Evolutionary conservation across 2,113 vertebrate species (phyloP).

Genomic region (Mungos mungo): DNA sequence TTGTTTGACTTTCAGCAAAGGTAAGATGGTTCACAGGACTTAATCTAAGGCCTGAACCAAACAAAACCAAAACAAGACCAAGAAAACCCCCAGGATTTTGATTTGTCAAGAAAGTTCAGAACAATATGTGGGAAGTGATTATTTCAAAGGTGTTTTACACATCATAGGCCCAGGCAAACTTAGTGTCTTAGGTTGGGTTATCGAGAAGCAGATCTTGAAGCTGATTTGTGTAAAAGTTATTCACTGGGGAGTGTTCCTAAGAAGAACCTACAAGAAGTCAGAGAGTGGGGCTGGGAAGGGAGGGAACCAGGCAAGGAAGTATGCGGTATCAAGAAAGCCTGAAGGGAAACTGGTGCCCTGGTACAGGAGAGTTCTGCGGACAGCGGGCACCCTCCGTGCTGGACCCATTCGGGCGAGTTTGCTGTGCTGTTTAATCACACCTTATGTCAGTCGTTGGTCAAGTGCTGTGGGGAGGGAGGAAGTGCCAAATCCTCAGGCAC

Average conservation of each 20-base stretch:
- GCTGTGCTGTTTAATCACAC: too few relatives aligned
- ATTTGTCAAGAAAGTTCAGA: background rate
- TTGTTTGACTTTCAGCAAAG: background rate
- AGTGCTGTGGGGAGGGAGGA: background rate
- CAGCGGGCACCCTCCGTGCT: rapidly evolving
- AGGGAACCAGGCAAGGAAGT: background rate
- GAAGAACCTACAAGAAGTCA: background rate
- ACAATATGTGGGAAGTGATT: background rate
- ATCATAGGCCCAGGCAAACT: background rate
- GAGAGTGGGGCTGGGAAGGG: background rate
- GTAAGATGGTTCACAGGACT: background rate
- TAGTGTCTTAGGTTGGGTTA: background rate
- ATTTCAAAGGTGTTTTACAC: background rate
- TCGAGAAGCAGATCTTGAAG: background rate
- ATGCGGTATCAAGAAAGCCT: too few relatives aligned
- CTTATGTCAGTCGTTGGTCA: background rate
- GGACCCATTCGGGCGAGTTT: too few relatives aligned
- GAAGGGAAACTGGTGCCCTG: background rate
- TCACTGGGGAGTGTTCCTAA: background rate
- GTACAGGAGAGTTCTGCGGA: background rate
- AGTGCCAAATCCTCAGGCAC: background rate
- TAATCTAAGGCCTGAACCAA: background rate
- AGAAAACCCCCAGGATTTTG: background rate
- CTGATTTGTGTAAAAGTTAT: background rate
- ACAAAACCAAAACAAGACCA: background rate